These are phyloP conservation scores for Catharus fuscescens DNA, from an alignment of 2,113 vertebrate genomes.

Conservation along the genomic window DNA sequence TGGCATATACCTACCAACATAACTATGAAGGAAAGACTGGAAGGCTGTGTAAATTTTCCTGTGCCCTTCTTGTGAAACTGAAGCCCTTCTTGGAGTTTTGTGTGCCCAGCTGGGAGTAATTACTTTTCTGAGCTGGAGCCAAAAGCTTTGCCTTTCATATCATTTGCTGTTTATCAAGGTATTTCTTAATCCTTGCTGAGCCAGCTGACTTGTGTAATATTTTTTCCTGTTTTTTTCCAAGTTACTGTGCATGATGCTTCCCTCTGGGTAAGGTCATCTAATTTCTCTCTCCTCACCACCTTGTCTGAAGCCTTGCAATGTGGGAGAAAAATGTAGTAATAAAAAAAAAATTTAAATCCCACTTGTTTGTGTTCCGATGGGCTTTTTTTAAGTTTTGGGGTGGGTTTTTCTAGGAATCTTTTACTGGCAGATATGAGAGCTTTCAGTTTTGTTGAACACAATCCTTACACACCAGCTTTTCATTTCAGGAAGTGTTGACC, in stretches of 20 bases:
- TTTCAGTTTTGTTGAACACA: background rate
- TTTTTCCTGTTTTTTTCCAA: conserved; percentile 18
- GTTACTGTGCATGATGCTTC: conserved; percentile 1
- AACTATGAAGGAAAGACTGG: background rate
- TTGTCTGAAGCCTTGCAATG: conserved; percentile 13
- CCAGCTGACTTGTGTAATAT: conserved; percentile 54
- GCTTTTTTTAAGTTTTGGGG: background rate
- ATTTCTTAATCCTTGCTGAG: conserved; percentile 68
- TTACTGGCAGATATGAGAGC: background rate
- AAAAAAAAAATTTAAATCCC: background rate
- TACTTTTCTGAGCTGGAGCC: conserved; percentile 53
- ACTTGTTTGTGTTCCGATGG: background rate
- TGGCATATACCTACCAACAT: background rate
- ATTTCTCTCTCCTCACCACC: background rate
- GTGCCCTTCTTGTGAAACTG: conserved; percentile 30
- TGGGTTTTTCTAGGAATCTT: background rate
- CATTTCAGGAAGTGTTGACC: background rate
- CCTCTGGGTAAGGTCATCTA: conserved; percentile 35
- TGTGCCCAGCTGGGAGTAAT: conserved; percentile 62
- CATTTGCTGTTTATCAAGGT: conserved; percentile 69
- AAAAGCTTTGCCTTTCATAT: conserved; percentile 62
- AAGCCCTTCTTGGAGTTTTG: conserved; percentile 8
- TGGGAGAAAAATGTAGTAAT: background rate
- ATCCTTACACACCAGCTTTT: background rate
- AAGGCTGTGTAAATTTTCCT: conserved; percentile 17